Conservation (phyloP, 1,140 invertebrate species). For the Ephestia elutella region DNA sequence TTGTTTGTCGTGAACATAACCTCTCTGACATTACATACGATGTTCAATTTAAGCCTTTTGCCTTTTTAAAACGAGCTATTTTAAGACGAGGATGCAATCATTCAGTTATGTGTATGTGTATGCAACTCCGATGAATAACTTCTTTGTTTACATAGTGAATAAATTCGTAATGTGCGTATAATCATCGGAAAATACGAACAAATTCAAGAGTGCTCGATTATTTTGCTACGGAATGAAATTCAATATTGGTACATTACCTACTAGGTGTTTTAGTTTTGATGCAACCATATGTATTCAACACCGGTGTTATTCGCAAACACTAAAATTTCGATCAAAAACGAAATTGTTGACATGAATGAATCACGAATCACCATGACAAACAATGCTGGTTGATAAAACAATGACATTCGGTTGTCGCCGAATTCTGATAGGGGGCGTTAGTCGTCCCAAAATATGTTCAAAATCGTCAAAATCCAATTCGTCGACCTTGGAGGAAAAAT, state of each 20-base stretch:
- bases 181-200: not conserved
- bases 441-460: constrained; percentile 9
- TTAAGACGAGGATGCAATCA: not conserved
- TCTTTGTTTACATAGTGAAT: not conserved
- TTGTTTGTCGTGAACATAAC: constrained; percentile 73
- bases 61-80: constrained; percentile 3
- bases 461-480: not conserved
- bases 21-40: constrained; percentile 50
- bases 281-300: not conserved
- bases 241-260: too few relatives aligned
- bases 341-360: constrained; percentile 50
- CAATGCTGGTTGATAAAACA: constrained; percentile 56
- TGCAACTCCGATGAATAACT: not conserved
- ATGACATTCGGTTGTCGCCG: constrained; percentile 28
- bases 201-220: not conserved
- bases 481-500: not conserved
- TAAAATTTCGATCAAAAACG: not conserved
- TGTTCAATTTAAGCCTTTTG: constrained; percentile 45
- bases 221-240: too few relatives aligned
- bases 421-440: constrained; percentile 52
- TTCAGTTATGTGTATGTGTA: not conserved
- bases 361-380: constrained; percentile 70
- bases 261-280: too few relatives aligned
- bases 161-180: not conserved
- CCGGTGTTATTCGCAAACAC: not conserved